Percentiles rank a stretch among this genome's conserved stretches.
These are phyloP conservation scores for Phacellophora camtschatica DNA, from an alignment of 30 jellyfish, hydroid and myxozoan species.

Conservation along the genomic window DNA sequence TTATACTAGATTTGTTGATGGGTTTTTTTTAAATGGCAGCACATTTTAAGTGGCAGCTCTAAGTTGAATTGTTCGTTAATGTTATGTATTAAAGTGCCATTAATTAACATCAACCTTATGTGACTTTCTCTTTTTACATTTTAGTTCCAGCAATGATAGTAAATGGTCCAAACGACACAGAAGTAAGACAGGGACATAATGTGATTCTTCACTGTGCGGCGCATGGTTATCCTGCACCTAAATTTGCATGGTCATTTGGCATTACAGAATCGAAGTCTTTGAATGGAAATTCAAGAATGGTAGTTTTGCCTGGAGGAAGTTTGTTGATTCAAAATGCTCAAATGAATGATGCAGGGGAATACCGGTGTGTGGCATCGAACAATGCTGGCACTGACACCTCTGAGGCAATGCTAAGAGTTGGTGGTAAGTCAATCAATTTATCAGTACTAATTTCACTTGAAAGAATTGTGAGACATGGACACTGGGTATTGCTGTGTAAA, in stretches of 20 bases:
- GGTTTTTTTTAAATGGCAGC: no score
- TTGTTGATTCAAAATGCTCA: constrained; percentile 72
- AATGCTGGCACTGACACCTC: constrained; percentile 92
- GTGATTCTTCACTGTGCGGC: constrained; percentile 77
- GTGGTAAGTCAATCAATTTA: no score
- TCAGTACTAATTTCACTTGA: no score
- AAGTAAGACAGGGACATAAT: constrained; percentile 81
- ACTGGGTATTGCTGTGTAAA: no score
- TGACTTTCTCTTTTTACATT: background rate
- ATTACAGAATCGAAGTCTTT: constrained; percentile 14
- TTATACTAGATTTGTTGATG: no score
- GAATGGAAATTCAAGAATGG: constrained; percentile 54
- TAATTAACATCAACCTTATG: background rate
- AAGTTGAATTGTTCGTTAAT: no score
- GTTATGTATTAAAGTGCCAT: no score
- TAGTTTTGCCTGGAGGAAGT: constrained; percentile 86
- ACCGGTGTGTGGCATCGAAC: constrained; percentile 84
- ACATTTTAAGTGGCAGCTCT: no score
- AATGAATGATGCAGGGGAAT: constrained; percentile 80
- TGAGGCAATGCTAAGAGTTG: constrained; percentile 61
- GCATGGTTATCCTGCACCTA: constrained; percentile 85
- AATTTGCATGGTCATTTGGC: constrained; percentile 83
- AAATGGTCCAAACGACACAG: constrained; percentile 41
- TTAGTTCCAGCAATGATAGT: constrained; percentile 89
- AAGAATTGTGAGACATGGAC: no score